Evolutionary conservation across 2,797 vertebrate species (phyloP).

Genomic region (Gymnopithys bicolor): DNA sequence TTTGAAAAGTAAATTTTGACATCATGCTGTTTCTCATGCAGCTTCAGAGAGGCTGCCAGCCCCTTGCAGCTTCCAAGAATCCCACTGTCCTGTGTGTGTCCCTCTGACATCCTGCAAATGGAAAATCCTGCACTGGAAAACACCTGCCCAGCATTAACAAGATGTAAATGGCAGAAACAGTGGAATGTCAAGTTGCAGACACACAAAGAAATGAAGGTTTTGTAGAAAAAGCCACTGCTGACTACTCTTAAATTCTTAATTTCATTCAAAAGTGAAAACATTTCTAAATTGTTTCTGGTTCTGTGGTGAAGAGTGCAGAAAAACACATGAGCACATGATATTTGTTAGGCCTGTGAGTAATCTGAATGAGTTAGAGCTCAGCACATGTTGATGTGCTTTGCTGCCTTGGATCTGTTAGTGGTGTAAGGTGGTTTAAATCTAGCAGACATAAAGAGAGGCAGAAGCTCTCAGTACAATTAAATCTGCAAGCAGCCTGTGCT

Average conservation of each 20-base stretch:
- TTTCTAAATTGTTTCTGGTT: constrained; percentile 47
- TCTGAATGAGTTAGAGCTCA: constrained; percentile 32
- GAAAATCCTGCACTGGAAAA: constrained; percentile 74
- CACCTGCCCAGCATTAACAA: constrained; percentile 80
- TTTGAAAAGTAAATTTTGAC: constrained; percentile 54
- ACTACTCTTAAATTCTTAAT: constrained; percentile 64
- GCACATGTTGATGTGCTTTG: constrained; percentile 37
- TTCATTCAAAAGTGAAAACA: constrained; percentile 63
- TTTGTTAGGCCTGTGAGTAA: constrained; percentile 24
- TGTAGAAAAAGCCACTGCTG: constrained; percentile 51
- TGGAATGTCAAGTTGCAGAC: constrained; percentile 65
- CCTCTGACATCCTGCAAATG: constrained; percentile 79
- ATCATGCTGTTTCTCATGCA: constrained; percentile 44
- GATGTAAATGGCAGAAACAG: constrained; percentile 75
- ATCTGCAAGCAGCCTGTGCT: constrained; percentile 17
- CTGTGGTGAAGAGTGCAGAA: constrained; percentile 2
- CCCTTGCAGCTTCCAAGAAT: constrained; percentile 68
- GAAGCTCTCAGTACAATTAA: constrained; percentile 35
- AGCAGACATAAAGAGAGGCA: constrained; percentile 48
- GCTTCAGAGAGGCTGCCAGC: constrained; percentile 64
- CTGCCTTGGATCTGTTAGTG: constrained; percentile 26
- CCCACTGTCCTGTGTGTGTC: constrained; percentile 72
- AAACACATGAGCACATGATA: constrained; percentile 27
- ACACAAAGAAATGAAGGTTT: constrained; percentile 60
- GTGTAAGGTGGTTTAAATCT: constrained; percentile 42